Base-by-base conservation (phyloP, 2,888 invertebrate genomes). In the Holacanthella duospinosa region DNA sequence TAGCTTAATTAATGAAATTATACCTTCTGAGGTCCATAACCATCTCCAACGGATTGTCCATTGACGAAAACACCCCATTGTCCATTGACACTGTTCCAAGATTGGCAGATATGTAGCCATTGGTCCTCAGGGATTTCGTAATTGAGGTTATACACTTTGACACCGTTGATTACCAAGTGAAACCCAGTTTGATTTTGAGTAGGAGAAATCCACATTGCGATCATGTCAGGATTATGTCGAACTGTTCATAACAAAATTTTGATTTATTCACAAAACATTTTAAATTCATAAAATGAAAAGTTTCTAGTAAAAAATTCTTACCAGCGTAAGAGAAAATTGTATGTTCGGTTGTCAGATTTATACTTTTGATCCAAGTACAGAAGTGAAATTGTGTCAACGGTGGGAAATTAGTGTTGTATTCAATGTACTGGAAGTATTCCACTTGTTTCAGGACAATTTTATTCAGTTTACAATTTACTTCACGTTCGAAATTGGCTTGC, bases 21-120 rank as follows among this genome's bases (percentile, higher is more conserved):
- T 48, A 48, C 48, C n/a, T 48, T 48, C 21, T 48, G 48, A n/a
- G 48, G 48, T n/a, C 48, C 48, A 21, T 48, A 48, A 21, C 48
- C 48, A 48, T 48, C 48, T n/a, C 48, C 48, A 9, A 48, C 48
- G 12, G 48, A 9, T 21, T 48, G 16, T 4, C 48, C 48, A 21
- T 48, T 48, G 19, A 48, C 48, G 21, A 48, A 48, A 4, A 48
- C n/a, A 16, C 48, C 48, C 48, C 48, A 48, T 48, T 48, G 48
- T 4, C 48, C 48, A 21, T 9, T 48, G 4, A 9, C 21, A 48
- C 19, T 4, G 6, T 48, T 48, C 48, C 48, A 48, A 4, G 48
- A 48, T 21, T 48, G 48, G 21, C 48, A 48, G n/a, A 48, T 48
- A 21, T 48, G 48, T 21, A 48, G 6, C 48, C 48, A 48, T 21